Percentiles rank a stretch among this genome's conserved stretches.
These are phyloP conservation scores for Arctopsyche grandis DNA, from an alignment of 1,140 invertebrate species.

Conservation along the genomic window DNA sequence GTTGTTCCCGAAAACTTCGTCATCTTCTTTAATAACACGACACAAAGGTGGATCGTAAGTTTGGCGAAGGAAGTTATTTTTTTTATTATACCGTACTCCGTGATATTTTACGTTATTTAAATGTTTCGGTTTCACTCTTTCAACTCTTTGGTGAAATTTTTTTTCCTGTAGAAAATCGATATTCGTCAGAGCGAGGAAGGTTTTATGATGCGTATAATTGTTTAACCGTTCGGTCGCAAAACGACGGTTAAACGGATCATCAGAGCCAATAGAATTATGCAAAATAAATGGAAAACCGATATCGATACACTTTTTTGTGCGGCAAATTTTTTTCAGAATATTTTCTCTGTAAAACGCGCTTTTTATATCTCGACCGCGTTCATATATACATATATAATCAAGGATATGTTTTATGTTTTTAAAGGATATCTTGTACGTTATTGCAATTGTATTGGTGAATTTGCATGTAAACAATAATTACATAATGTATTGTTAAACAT, in stretches of 20 bases:
- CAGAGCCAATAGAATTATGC: constrained; percentile 24
- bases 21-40: too few species aligned
- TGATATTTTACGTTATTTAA: not conserved
- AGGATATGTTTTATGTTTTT: not conserved
- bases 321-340: not conserved
- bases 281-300: constrained; percentile 30
- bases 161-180: not conserved
- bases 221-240: constrained; percentile 30
- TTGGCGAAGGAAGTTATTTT: too few species aligned
- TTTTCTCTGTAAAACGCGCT: not conserved
- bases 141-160: not conserved
- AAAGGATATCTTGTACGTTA: not conserved
- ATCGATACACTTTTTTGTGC: constrained; percentile 16
- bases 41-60: too few species aligned
- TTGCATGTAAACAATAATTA: too few species aligned
- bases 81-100: too few species aligned
- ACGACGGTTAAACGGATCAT: constrained; percentile 24
- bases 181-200: constrained; percentile 21
- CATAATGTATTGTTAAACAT: too few species aligned
- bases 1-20: not conserved
- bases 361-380: not conserved
- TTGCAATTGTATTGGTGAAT: too few species aligned
- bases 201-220: constrained; percentile 35
- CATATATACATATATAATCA: not conserved
- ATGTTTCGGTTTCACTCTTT: not conserved